phyloP scores from a whole-genome alignment of 2,888 invertebrate species.

The Himalopsyche kuldschensis region DNA sequence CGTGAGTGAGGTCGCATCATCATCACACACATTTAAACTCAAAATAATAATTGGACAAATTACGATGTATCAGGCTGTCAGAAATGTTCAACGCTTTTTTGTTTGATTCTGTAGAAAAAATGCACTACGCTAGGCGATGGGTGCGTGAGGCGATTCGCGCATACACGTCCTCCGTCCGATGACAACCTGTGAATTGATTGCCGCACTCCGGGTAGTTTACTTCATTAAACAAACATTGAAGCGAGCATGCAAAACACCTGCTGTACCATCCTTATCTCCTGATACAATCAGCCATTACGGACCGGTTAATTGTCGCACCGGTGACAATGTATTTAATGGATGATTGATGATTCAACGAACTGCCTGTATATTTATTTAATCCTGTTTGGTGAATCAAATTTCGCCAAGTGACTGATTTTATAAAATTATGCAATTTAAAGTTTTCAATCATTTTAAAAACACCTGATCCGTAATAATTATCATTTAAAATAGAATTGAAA shows the following conservation, averaged over 20 bases:
- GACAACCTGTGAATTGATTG: constrained; percentile 22
- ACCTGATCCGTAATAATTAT: too few species aligned
- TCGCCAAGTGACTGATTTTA: not conserved
- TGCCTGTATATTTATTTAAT: not conserved
- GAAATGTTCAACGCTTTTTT: not conserved
- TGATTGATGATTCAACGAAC: constrained; percentile 5
- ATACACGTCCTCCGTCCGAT: constrained; percentile 5
- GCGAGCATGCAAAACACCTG: constrained; percentile 24
- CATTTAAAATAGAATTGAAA: too few species aligned
- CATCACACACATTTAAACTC: not conserved
- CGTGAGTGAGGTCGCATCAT: not conserved
- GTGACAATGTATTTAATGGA: constrained; percentile 19
- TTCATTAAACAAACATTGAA: constrained; percentile 23
- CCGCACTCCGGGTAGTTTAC: constrained; percentile 16
- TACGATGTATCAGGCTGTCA: not conserved
- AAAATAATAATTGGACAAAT: constrained; percentile 3
- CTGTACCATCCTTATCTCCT: constrained; percentile 12
- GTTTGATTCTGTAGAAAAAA: not conserved
- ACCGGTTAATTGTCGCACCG: constrained; percentile 14
- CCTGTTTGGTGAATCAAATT: not conserved
- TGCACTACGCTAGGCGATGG: not conserved
- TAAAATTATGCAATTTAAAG: not conserved
- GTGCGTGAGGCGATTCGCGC: not conserved
- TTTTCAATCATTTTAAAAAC: too few species aligned
- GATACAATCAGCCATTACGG: constrained; percentile 16